Conservation (phyloP, 1,140 invertebrate genomes). For the Periplaneta americana region DNA sequence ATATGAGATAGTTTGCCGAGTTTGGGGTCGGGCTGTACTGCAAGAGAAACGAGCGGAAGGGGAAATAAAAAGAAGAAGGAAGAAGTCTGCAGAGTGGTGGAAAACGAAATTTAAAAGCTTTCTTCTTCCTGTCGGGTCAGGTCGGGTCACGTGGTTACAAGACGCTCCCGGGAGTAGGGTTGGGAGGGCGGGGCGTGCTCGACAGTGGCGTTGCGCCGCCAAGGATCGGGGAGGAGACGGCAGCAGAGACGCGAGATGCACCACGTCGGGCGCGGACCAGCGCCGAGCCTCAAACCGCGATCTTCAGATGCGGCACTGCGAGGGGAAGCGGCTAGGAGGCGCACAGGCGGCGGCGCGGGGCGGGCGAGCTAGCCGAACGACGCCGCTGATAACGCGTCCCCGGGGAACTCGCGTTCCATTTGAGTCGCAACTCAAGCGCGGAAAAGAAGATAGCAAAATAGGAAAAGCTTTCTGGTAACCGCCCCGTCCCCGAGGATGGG, state of each 20-base stretch:
- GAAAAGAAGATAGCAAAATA: neutral
- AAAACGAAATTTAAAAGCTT: conserved; percentile 10
- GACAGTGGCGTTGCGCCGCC: neutral
- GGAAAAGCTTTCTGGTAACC: neutral
- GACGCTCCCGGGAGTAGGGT: neutral
- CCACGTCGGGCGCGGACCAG: no score
- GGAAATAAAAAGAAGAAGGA: neutral
- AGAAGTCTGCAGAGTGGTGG: neutral
- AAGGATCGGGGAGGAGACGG: neutral
- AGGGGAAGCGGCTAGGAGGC: no score
- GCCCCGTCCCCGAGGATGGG: no score
- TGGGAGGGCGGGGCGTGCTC: neutral
- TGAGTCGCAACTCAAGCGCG: neutral
- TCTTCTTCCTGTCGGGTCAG: conserved; percentile 9
- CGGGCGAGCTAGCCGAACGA: no score
- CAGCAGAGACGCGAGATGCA: no score
- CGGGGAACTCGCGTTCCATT: conserved; percentile 3
- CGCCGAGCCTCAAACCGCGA: no score
- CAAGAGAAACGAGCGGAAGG: neutral
- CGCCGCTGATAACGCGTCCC: neutral
- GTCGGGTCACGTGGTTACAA: conserved; percentile 3
- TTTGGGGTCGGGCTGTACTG: neutral
- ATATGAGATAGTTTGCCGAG: neutral
- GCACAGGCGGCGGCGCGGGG: no score
- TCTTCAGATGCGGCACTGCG: no score